Percentiles rank a stretch among this genome's conserved stretches.
These are phyloP conservation scores for Colostygia pectinataria DNA, from an alignment of 2,888 invertebrate species.

Conservation along the genomic window DNA sequence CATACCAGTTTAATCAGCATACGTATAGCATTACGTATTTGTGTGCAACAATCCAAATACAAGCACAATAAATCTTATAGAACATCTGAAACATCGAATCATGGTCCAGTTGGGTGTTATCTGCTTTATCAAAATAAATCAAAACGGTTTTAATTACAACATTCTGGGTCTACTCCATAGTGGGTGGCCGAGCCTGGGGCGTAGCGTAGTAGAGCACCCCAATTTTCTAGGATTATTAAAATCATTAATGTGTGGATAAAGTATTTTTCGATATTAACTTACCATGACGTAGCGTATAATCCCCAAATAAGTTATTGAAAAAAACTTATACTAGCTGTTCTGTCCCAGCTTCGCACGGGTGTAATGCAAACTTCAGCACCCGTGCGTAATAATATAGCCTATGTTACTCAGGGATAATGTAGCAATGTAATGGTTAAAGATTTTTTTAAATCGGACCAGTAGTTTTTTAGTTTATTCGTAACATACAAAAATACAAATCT, in stretches of 20 bases:
- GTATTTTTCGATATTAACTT: slow-evolving; percentile 44
- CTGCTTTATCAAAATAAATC: slow-evolving; percentile 63
- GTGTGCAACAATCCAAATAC: slow-evolving; percentile 20
- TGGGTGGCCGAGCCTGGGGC: slow-evolving; percentile 65
- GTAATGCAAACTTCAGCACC: no score
- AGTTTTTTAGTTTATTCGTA: no score
- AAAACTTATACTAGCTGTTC: no score
- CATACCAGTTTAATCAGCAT: no score
- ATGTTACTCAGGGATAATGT: no score
- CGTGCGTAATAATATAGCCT: no score
- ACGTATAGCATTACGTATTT: no score
- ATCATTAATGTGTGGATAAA: slow-evolving; percentile 53
- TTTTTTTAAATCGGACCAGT: no score
- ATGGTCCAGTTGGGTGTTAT: slow-evolving; percentile 50
- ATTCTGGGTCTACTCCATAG: slow-evolving; percentile 52
- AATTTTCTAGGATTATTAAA: slow-evolving; percentile 55
- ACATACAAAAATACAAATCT: no score
- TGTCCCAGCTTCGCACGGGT: no score
- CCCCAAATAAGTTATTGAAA: no score
- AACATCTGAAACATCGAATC: slow-evolving; percentile 44
- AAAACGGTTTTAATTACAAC: slow-evolving; percentile 63
- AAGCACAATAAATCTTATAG: slow-evolving; percentile 41
- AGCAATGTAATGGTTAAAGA: no score
- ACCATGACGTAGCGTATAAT: slow-evolving; percentile 41
- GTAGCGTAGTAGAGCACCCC: slow-evolving; percentile 41